Conservation (phyloP, 2,888 invertebrate genomes). For the Rapana venosa region DNA sequence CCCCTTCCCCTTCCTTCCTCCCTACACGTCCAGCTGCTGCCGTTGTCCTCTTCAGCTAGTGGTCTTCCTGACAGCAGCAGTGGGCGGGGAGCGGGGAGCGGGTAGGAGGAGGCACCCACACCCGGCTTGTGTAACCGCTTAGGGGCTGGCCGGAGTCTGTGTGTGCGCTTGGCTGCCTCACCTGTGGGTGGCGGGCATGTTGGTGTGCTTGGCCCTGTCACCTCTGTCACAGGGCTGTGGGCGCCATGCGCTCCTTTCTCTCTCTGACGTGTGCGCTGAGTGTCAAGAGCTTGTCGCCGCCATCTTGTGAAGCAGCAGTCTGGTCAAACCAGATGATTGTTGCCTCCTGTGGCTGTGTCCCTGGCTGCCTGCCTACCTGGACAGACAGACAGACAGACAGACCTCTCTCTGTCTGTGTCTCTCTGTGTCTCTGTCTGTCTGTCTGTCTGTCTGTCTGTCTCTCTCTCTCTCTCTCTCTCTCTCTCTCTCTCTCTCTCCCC, state of each 20-base stretch:
- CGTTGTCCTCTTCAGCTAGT: neutral
- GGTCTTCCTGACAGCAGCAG: neutral
- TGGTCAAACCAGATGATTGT: too few species aligned
- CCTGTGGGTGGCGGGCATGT: constrained; percentile 14
- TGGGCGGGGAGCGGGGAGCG: neutral
- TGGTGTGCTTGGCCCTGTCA: neutral
- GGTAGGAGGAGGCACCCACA: too few species aligned
- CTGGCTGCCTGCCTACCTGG: too few species aligned
- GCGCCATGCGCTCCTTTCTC: neutral
- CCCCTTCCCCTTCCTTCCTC: neutral
- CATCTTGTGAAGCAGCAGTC: too few species aligned
- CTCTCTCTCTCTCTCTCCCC: too few species aligned
- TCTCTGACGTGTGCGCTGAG: neutral
- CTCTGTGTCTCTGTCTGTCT: neutral
- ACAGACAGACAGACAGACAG: neutral
- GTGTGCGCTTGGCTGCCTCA: neutral
- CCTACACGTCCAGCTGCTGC: neutral
- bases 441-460: neutral
- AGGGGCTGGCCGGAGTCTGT: neutral
- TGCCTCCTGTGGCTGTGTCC: too few species aligned
- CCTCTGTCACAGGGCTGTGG: neutral
- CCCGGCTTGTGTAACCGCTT: constrained; percentile 4
- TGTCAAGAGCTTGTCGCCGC: neutral
- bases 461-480: too few species aligned
- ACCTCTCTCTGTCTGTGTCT: too few species aligned